Percentiles rank a stretch among this genome's conserved stretches.
Conservation (phyloP, 2,888 invertebrate genomes). For the Lamellibrachia columna region DNA sequence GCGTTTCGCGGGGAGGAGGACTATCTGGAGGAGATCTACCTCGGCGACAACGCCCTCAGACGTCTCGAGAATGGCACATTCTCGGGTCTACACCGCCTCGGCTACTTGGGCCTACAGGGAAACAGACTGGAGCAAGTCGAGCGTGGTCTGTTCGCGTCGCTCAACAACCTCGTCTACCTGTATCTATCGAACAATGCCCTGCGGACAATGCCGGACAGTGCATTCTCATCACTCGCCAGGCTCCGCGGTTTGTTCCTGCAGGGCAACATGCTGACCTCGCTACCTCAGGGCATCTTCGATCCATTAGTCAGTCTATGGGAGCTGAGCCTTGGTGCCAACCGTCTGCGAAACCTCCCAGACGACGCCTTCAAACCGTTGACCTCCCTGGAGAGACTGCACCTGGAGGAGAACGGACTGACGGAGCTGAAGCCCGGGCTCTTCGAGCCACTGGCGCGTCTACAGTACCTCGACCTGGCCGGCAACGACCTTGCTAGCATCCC, state of each 20-base stretch:
- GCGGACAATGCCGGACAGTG: not conserved
- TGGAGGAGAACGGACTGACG: not conserved
- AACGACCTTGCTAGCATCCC: not conserved
- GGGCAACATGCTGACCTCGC: not conserved
- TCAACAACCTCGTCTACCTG: not conserved
- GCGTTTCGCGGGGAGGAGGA: not conserved
- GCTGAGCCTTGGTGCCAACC: not conserved
- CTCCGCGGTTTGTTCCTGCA: not conserved
- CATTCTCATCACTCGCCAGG: not conserved
- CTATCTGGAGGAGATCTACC: not conserved
- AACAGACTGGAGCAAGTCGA: not conserved
- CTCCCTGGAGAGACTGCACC: not conserved
- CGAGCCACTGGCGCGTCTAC: not conserved
- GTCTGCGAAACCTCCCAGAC: not conserved
- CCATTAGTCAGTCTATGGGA: not conserved
- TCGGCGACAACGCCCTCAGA: not conserved
- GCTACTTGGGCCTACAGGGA: constrained; percentile 1
- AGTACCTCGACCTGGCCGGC: not conserved
- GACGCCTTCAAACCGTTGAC: not conserved
- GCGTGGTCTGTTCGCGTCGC: not conserved
- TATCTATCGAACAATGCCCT: not conserved
- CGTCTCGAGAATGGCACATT: not conserved
- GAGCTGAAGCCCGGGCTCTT: not conserved
- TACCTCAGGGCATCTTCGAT: constrained; percentile 14
- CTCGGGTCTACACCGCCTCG: not conserved